These are phyloP conservation scores for Agrotis ipsilon DNA, from an alignment of 2,888 invertebrate genomes.

Conservation along the genomic window DNA sequence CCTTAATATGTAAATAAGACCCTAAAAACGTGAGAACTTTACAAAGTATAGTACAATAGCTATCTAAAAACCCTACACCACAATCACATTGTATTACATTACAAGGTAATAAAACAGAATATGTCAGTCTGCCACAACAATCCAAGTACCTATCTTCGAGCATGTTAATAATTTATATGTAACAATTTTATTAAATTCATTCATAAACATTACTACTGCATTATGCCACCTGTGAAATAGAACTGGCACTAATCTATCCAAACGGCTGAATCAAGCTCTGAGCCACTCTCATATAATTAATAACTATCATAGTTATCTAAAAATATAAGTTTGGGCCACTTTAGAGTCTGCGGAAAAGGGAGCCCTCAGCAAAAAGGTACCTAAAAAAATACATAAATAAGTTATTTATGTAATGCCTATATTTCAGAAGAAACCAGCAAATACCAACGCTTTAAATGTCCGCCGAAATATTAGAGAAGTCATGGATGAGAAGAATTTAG, in stretches of 20 bases:
- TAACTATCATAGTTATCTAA: no score
- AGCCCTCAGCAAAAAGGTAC: no score
- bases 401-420: not conserved
- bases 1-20: not conserved
- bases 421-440: conserved; percentile 84
- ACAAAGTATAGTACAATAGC: not conserved
- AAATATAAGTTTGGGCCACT: no score
- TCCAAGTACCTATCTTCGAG: not conserved
- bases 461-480: conserved; percentile 97
- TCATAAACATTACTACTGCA: no score
- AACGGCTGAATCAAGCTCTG: no score
- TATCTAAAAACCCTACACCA: not conserved
- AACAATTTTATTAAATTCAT: not conserved
- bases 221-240: no score
- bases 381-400: not conserved
- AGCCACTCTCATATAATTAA: no score
- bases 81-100: not conserved
- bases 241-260: no score
- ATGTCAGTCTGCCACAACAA: not conserved
- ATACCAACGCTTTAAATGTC: conserved; percentile 91
- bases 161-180: not conserved
- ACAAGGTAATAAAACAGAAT: not conserved
- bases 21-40: conserved; percentile 4
- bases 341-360: no score
- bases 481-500: conserved; percentile 97